Percentiles rank a stretch among this genome's conserved stretches.
phyloP scores from a whole-genome alignment of 2,113 vertebrate species.

The Onychostruthus taczanowskii region DNA sequence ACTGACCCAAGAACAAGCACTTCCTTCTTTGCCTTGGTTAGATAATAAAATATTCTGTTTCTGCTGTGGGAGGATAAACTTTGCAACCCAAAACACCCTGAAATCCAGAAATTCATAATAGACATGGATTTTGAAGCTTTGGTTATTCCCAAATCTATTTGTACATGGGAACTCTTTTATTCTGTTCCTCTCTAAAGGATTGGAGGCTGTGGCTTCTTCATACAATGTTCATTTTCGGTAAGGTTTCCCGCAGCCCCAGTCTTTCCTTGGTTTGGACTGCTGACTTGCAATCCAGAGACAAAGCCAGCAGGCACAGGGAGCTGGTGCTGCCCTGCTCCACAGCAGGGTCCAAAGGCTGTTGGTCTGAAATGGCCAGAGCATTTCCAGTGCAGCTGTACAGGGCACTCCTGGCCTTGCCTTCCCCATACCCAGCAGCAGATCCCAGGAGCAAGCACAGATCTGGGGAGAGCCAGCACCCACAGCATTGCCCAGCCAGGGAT shows the following conservation, averaged over 20 bases:
- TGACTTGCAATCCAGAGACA: neutral
- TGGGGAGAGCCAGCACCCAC: neutral
- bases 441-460: accelerated
- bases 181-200: neutral
- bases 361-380: neutral
- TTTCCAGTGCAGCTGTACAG: neutral
- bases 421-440: neutral
- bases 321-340: accelerated
- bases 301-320: accelerated
- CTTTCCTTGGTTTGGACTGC: neutral
- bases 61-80: neutral
- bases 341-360: neutral
- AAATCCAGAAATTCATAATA: slow-evolving; percentile 33
- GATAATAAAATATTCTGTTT: slow-evolving; percentile 26
- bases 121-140: neutral
- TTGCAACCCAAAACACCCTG: neutral
- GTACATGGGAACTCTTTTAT: neutral
- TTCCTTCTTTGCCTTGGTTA: neutral
- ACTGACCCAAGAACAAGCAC: neutral
- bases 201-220: neutral
- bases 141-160: neutral
- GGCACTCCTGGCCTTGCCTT: neutral
- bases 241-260: neutral
- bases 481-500: accelerated
- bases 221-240: neutral